These are phyloP conservation scores for Gymnothorax reevesii DNA, from an alignment of 2,797 vertebrate species.

Conservation along the genomic window DNA sequence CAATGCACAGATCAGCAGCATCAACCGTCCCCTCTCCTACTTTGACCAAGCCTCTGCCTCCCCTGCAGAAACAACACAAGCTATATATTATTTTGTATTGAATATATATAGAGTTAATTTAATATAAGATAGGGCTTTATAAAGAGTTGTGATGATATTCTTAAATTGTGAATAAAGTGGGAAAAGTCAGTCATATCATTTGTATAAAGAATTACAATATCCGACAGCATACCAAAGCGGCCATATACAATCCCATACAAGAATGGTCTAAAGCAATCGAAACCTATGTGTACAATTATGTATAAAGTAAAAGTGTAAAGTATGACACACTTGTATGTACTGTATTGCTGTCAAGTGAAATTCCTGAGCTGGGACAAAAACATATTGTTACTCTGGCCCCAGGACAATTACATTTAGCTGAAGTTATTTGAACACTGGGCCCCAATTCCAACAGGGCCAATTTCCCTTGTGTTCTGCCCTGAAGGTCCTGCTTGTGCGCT, in stretches of 20 bases:
- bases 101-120: constrained; percentile 63
- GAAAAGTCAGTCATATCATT: constrained; percentile 37
- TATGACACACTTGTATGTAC: not conserved
- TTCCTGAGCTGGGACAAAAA: not conserved
- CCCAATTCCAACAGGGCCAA: too few species aligned
- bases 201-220: not conserved
- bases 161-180: constrained; percentile 65
- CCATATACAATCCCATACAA: not conserved
- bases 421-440: too few species aligned
- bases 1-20: constrained; percentile 50
- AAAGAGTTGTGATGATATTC: constrained; percentile 57
- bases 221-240: not conserved
- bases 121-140: constrained; percentile 65
- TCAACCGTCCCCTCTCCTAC: constrained; percentile 31
- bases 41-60: constrained; percentile 37
- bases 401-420: not conserved
- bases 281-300: not conserved
- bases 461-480: not conserved
- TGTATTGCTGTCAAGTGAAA: not conserved
- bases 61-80: constrained; percentile 40
- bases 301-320: not conserved
- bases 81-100: constrained; percentile 59
- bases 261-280: not conserved
- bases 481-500: not conserved
- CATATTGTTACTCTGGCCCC: too few species aligned